Base-by-base conservation (phyloP, 2,888 invertebrate genomes). In the Melanostoma mellinum region DNA sequence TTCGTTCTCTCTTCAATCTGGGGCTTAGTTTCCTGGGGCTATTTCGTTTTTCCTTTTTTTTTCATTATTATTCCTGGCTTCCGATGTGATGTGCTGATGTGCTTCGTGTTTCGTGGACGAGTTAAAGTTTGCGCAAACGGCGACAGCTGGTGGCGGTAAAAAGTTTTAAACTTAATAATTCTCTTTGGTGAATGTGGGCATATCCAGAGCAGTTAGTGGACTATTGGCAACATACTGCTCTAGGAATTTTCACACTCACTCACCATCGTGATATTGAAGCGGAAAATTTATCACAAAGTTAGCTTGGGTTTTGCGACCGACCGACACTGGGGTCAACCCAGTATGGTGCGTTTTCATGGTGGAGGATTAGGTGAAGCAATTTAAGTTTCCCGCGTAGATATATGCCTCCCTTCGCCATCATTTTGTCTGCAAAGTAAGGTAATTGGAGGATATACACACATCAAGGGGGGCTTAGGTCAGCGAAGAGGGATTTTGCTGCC, bases 81-180 rank as follows among this genome's bases (percentile, higher is more conserved):
- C 50, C 36, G 58, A 68, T 72, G 61, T 46, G 55, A 55, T 32
- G 46, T 40, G 44, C 40, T 67, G 69, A 73, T 67, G 40, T 67
- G 61, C 20, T 20, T 20, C 20, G 53, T 63, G 55, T 60, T 55
- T 65, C 46, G n/a, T 74, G 61, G 53, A 55, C 40, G 30, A 71
- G 72, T 63, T 73, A 38, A 56, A 68, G 72, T 78, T 65, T 72
- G 6, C 6, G 20, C 10, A 35, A 5, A 40, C 38, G 38, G n/a
- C 32, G 6, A 44, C 10, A 35, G 10, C 44, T 10, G 46, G 33
- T 52, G 69, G 46, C 4, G 46, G 55, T 50, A 30, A 74, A 79
- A 84, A 60, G 63, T 82, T 72, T 67, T 33, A 73, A 73, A 72
- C 68, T 58, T 52, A 77, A 77, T 77, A 58, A 77, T 50, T 55